phyloP scores from a whole-genome alignment of 2,113 vertebrate species.

The Tyrannus savana region DNA sequence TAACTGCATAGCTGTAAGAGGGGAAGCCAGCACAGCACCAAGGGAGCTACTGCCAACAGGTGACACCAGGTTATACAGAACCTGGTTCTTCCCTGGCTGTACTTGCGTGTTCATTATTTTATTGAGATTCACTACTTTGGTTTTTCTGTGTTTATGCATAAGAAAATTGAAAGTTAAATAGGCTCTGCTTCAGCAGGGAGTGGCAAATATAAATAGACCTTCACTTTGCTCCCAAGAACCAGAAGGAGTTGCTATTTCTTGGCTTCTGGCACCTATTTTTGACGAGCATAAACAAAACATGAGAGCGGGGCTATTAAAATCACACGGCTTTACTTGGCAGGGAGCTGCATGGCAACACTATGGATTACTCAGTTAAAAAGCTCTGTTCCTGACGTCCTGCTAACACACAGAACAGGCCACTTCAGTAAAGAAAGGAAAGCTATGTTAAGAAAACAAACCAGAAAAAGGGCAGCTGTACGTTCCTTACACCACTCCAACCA shows the following conservation, averaged over 20 bases:
- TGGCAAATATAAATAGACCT: neutral
- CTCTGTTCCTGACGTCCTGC: neutral
- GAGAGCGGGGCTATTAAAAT: constrained; percentile 6
- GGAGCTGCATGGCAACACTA: neutral
- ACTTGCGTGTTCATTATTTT: accelerated
- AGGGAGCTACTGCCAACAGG: neutral
- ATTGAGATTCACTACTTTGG: accelerated
- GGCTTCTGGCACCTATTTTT: neutral
- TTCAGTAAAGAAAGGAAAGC: neutral
- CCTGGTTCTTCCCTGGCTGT: neutral
- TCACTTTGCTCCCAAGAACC: neutral
- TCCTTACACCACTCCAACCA: neutral
- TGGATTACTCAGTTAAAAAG: neutral
- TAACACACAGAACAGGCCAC: neutral
- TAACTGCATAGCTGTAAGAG: neutral
- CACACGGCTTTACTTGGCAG: constrained; percentile 20
- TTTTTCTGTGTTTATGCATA: neutral
- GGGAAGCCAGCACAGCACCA: neutral
- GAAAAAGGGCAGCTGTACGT: neutral
- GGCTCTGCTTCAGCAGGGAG: neutral
- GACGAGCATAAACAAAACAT: neutral
- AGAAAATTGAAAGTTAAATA: neutral
- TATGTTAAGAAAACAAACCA: neutral
- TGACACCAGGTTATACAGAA: neutral
- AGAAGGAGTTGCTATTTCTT: neutral